A percentile compares a stretch with the other conserved stretches of the same genome.
Conservation (phyloP, 2,888 invertebrate genomes). For the Dendrolimus houi region DNA sequence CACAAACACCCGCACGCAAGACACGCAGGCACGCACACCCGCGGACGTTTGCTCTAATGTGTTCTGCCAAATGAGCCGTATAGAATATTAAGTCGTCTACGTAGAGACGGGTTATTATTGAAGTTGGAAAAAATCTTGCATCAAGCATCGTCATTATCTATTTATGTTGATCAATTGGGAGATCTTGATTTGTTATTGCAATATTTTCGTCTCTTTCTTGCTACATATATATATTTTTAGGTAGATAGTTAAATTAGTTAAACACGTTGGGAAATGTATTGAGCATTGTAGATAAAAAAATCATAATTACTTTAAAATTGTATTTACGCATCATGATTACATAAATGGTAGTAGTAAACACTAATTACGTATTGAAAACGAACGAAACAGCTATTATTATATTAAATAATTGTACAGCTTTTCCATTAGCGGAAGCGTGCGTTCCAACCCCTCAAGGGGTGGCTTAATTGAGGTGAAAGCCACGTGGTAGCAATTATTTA, state of each 20-base stretch:
- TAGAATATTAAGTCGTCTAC: constrained; percentile 41
- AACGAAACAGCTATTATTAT: not conserved
- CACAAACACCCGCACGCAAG: constrained; percentile 48
- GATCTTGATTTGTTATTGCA: too few relatives aligned
- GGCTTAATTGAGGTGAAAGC: constrained; percentile 56
- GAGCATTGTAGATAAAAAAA: constrained; percentile 16
- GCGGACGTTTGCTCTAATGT: constrained; percentile 47
- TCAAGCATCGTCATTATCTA: too few relatives aligned
- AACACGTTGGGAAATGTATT: too few relatives aligned
- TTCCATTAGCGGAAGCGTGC: constrained; percentile 44
- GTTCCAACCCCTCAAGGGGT: constrained; percentile 40
- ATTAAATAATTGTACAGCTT: constrained; percentile 26
- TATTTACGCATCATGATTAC: not conserved
- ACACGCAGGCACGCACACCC: constrained; percentile 45
- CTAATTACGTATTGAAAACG: too few relatives aligned
- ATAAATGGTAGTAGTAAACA: too few relatives aligned
- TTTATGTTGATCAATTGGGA: too few relatives aligned
- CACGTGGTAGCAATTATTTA: constrained; percentile 74
- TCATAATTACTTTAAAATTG: constrained; percentile 4
- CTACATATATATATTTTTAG: too few relatives aligned
- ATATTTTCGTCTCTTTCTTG: too few relatives aligned
- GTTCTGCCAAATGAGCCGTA: constrained; percentile 69
- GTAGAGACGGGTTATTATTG: constrained; percentile 9
- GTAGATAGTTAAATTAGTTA: too few relatives aligned
- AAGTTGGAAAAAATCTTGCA: constrained; percentile 14